Percentiles rank a stretch among this genome's conserved stretches.
These are phyloP conservation scores for Epinephelus moara DNA, from an alignment of 2,113 vertebrate species.

Conservation along the genomic window DNA sequence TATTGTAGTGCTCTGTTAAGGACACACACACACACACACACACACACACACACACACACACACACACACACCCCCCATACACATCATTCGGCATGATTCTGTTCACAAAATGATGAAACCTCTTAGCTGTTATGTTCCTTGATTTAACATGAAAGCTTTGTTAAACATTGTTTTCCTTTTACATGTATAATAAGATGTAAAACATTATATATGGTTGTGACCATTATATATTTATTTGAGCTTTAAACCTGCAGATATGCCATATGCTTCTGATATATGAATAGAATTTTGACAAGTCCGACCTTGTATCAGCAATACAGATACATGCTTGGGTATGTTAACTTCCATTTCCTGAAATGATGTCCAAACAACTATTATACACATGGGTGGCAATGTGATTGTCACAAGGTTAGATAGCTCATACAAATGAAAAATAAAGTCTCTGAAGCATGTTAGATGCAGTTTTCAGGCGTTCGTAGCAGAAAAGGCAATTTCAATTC, in stretches of 20 bases:
- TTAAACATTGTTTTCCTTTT: neutral
- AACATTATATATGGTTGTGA: neutral
- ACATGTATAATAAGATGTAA: neutral
- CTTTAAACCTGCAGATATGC: neutral
- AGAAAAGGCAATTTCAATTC: constrained; percentile 56
- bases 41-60: too few species aligned
- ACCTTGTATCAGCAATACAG: constrained; percentile 42
- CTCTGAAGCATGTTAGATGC: constrained; percentile 70
- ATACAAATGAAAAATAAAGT: constrained; percentile 71
- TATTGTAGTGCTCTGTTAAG: constrained; percentile 57
- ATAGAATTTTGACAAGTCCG: constrained; percentile 25
- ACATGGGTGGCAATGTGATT: constrained; percentile 70
- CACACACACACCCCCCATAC: too few species aligned
- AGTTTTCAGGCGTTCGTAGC: constrained; percentile 13
- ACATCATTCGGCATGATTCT: neutral
- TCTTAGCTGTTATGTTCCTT: neutral
- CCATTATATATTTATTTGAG: constrained; percentile 2
- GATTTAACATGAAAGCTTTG: neutral
- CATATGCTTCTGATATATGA: neutral
- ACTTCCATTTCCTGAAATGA: constrained; percentile 69
- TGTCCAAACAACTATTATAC: constrained; percentile 75
- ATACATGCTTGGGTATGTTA: constrained; percentile 48
- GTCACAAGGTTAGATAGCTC: constrained; percentile 72
- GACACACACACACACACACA: constrained; percentile 16
- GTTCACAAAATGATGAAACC: neutral